These are phyloP conservation scores for Sus cebifrons DNA, from an alignment of 2,797 vertebrate species.

Conservation along the genomic window DNA sequence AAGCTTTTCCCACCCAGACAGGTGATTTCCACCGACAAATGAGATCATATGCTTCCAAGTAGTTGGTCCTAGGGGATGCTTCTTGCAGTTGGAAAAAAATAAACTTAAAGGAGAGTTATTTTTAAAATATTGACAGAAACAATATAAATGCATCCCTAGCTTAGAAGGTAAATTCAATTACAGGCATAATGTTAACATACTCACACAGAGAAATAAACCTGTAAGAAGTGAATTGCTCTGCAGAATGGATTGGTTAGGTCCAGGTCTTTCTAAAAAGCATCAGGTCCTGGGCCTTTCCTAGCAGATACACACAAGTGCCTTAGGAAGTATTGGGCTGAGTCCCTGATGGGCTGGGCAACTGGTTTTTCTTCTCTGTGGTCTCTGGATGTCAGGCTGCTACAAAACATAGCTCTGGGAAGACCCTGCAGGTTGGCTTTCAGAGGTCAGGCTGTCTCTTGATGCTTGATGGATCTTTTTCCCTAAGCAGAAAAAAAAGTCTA, in stretches of 20 bases:
- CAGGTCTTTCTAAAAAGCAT: not conserved
- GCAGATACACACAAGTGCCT: not conserved
- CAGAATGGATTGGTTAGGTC: not conserved
- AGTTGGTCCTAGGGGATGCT: not conserved
- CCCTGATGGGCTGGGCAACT: not conserved
- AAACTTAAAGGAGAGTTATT: conserved; percentile 10
- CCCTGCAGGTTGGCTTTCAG: not conserved
- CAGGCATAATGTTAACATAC: not conserved
- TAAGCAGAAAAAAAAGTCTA: not conserved
- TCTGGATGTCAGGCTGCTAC: not conserved
- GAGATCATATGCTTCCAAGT: not conserved
- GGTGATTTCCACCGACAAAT: not conserved
- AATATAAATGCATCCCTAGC: not conserved
- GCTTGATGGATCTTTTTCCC: not conserved
- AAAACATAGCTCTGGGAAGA: conserved; percentile 11
- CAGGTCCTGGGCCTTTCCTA: not conserved
- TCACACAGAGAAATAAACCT: not conserved
- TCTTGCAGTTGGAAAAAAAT: conserved; percentile 7
- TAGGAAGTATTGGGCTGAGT: not conserved
- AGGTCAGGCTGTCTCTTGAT: not conserved
- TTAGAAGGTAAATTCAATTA: conserved; percentile 14
- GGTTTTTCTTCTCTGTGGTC: not conserved
- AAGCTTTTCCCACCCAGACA: not conserved
- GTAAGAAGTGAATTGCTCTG: not conserved
- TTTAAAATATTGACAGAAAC: conserved; percentile 19